Evolutionary conservation across 2,888 invertebrate genomes (phyloP).

Genomic region (Eurois occulta): DNA sequence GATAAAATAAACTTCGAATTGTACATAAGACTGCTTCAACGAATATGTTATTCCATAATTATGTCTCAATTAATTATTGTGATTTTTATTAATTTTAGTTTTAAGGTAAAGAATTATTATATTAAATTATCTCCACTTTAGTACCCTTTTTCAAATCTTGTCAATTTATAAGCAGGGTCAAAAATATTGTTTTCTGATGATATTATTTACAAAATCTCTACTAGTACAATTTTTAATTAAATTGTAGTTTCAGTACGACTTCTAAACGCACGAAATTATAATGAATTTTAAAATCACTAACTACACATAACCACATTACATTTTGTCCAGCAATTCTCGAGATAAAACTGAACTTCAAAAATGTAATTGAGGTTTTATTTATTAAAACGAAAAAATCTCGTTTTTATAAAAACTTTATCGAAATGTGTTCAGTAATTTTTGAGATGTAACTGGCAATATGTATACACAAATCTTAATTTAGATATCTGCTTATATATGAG

Average conservation of each 20-base stretch:
- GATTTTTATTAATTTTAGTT: constrained; percentile 33
- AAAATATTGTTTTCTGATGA: constrained; percentile 3
- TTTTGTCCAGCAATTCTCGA: constrained; percentile 25
- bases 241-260: constrained; percentile 61
- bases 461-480: neutral
- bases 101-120: neutral
- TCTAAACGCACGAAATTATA: constrained; percentile 30
- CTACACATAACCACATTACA: neutral
- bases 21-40: constrained; percentile 73
- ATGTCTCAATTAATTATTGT: constrained; percentile 38
- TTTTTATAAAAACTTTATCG: neutral
- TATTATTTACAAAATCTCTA: constrained; percentile 15
- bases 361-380: neutral
- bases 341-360: neutral
- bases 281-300: constrained; percentile 7
- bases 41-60: constrained; percentile 53
- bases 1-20: constrained; percentile 36
- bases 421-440: constrained; percentile 19
- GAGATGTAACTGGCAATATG: constrained; percentile 12
- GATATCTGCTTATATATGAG: constrained; percentile 1
- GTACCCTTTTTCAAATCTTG: neutral
- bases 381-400: neutral
- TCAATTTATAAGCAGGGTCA: neutral
- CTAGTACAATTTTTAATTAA: constrained; percentile 63
- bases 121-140: constrained; percentile 39